phyloP scores from a whole-genome alignment of 1,140 invertebrate species.

The Helicorthomorpha holstii region DNA sequence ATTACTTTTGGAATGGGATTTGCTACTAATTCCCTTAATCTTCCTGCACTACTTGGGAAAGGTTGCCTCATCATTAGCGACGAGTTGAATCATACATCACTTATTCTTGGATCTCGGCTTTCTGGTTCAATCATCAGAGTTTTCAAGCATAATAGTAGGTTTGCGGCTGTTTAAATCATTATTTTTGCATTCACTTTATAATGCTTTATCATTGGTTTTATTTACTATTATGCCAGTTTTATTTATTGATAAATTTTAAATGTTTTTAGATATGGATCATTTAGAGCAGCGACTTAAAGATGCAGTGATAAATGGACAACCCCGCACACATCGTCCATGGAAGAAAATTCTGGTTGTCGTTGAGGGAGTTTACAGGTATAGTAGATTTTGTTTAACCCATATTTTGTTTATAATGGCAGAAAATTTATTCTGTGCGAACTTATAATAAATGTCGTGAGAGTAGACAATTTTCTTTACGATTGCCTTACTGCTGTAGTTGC shows the following conservation, averaged over 20 bases:
- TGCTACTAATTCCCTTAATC: slow-evolving; percentile 31
- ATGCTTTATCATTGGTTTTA: too few relatives aligned
- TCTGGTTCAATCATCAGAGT: slow-evolving; percentile 27
- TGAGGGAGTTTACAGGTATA: slow-evolving; percentile 67
- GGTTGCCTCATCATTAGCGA: slow-evolving; percentile 32
- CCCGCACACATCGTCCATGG: slow-evolving; percentile 59
- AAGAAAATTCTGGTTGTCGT: slow-evolving; percentile 87
- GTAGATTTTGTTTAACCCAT: too few relatives aligned
- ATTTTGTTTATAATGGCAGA: too few relatives aligned
- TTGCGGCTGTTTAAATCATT: too few relatives aligned
- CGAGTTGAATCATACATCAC: slow-evolving; percentile 31
- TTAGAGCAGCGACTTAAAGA: slow-evolving; percentile 63
- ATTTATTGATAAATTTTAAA: background rate
- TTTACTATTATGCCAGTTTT: background rate
- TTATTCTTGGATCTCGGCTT: slow-evolving; percentile 28
- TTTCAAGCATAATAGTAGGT: slow-evolving; percentile 31
- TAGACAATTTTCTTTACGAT: too few relatives aligned
- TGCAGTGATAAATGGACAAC: slow-evolving; percentile 64
- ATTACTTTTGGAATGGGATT: slow-evolving; percentile 34
- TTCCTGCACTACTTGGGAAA: slow-evolving; percentile 26
- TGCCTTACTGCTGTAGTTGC: too few relatives aligned
- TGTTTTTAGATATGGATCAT: slow-evolving; percentile 51
- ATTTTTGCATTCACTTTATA: too few relatives aligned
- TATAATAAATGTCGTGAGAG: too few relatives aligned
- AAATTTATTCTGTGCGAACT: too few relatives aligned